Percentiles rank a stretch among this genome's conserved stretches.
phyloP scores from a whole-genome alignment of 1,140 invertebrate species.

The Globodera rostochiensis region DNA sequence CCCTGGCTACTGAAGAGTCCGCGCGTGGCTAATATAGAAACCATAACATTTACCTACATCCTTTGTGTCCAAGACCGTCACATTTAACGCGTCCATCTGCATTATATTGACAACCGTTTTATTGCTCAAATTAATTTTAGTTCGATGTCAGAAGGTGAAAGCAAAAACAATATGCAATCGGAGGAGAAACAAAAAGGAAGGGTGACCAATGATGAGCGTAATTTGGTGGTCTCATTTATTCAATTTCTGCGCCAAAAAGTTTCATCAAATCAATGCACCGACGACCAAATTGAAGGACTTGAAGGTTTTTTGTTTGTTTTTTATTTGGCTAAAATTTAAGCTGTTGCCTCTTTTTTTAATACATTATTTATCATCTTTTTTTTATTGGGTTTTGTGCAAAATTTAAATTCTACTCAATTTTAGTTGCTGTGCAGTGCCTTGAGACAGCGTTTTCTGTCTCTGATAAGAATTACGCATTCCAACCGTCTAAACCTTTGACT shows the following conservation, averaged over 20 bases:
- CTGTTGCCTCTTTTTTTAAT: not conserved
- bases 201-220: conserved; percentile 55
- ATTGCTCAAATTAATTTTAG: too few relatives aligned
- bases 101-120: too few relatives aligned
- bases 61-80: too few relatives aligned
- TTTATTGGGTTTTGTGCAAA: too few relatives aligned
- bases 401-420: conserved; percentile 15
- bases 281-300: conserved; percentile 59
- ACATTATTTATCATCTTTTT: too few relatives aligned
- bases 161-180: not conserved
- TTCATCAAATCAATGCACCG: conserved; percentile 57
- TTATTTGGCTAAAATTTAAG: conserved; percentile 1
- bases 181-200: conserved; percentile 25
- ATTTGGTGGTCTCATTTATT: conserved; percentile 62
- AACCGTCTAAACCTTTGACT: conserved; percentile 59
- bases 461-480: conserved; percentile 63
- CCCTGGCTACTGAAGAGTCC: too few relatives aligned
- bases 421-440: conserved; percentile 63
- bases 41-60: too few relatives aligned
- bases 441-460: conserved; percentile 57
- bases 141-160: not conserved
- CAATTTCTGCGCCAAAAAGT: conserved; percentile 64
- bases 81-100: too few relatives aligned
- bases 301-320: conserved; percentile 50
- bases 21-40: too few relatives aligned